A percentile compares a stretch with the other conserved stretches of the same genome.
Conservation (phyloP, 2,888 invertebrate species). For the Dromius quadrimaculatus region DNA sequence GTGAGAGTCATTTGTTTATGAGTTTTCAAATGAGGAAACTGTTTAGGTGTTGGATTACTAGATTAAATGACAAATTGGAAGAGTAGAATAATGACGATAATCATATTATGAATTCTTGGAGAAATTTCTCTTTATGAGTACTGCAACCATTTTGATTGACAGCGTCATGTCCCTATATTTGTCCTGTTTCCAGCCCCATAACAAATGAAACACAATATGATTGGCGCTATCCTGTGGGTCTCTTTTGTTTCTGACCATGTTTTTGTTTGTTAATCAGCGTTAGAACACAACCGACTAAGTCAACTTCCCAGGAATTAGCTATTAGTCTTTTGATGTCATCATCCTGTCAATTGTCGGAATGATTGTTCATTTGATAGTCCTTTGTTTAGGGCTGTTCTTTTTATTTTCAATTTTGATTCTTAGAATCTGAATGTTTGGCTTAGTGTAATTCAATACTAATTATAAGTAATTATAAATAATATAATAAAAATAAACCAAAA, state of each 20-base stretch:
- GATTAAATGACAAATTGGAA: conserved; percentile 19
- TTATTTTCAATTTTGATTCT: conserved; percentile 2
- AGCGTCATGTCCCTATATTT: conserved; percentile 14
- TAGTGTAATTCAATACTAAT: conserved; percentile 26
- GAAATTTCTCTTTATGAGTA: too few species aligned
- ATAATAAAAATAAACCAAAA: too few species aligned
- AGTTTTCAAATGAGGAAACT: conserved; percentile 11
- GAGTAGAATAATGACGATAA: too few species aligned
- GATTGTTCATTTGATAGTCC: background rate
- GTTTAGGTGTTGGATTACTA: conserved; percentile 18
- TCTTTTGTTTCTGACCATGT: conserved; percentile 47
- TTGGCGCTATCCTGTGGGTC: conserved; percentile 52
- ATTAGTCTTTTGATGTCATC: conserved; percentile 43
- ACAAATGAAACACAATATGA: conserved; percentile 46
- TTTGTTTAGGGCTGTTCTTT: background rate
- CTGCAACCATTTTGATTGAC: conserved; percentile 49
- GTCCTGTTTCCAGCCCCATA: conserved; percentile 13
- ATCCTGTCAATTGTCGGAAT: conserved; percentile 50
- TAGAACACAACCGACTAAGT: background rate
- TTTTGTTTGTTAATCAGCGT: conserved; percentile 49
- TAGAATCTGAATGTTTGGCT: conserved; percentile 6
- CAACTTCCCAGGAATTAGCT: conserved; percentile 37
- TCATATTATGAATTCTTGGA: too few species aligned
- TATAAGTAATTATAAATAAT: conserved; percentile 24
- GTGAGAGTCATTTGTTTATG: conserved; percentile 35